Evolutionary conservation across 2,888 invertebrate species (phyloP).

Genomic region (Tinea trinotella): DNA sequence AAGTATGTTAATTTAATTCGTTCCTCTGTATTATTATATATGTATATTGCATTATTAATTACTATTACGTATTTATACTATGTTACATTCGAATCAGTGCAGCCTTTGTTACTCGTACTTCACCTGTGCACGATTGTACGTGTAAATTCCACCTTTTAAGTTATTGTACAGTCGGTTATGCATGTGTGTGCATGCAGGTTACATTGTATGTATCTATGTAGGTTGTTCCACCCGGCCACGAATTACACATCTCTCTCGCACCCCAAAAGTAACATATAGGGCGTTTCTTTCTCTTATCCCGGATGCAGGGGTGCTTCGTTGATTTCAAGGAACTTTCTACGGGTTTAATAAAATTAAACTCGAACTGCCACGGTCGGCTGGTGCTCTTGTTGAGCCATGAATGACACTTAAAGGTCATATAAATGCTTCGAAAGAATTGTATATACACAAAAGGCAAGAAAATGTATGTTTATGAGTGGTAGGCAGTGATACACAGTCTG

Average conservation of each 20-base stretch:
- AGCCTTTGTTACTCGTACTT: no score
- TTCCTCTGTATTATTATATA: no score
- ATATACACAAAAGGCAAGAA: no score
- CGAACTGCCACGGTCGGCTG: neutral
- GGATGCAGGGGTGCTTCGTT: conserved; percentile 35
- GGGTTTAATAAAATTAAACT: neutral
- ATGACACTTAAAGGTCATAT: neutral
- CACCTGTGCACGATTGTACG: no score
- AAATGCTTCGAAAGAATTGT: no score
- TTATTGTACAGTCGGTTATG: neutral
- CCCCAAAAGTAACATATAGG: conserved; percentile 24
- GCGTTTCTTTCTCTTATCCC: conserved; percentile 29
- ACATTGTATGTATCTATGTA: conserved; percentile 38
- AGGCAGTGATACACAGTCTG: no score
- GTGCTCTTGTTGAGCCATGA: neutral
- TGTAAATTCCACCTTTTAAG: neutral
- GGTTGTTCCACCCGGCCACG: conserved; percentile 61
- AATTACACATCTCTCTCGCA: conserved; percentile 40
- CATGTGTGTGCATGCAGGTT: conserved; percentile 30
- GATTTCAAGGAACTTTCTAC: conserved; percentile 29
- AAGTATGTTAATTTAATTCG: no score
- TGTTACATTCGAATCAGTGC: neutral
- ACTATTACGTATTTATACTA: neutral
- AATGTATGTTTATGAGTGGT: no score
- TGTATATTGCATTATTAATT: neutral